Percentiles rank a stretch among this genome's conserved stretches.
Evolutionary conservation across 2,797 vertebrate species (phyloP).

Genomic region (Heliangelus exortis): DNA sequence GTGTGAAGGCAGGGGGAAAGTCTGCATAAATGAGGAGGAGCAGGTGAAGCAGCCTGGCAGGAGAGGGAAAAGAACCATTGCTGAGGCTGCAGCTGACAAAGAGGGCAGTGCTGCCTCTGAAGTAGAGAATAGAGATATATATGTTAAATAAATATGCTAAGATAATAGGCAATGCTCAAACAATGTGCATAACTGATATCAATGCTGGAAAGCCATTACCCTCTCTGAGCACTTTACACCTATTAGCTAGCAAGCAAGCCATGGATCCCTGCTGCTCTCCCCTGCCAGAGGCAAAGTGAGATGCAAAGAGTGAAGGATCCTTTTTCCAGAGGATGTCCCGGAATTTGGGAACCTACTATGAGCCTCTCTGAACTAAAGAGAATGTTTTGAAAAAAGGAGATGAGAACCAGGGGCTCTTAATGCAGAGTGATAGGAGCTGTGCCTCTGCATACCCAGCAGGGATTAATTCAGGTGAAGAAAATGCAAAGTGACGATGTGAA

Average conservation of each 20-base stretch:
- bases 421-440: not conserved
- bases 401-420: not conserved
- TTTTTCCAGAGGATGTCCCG: not conserved
- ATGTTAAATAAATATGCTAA: not conserved
- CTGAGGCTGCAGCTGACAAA: not conserved
- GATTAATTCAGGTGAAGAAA: not conserved
- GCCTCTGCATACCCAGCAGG: not conserved
- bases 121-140: not conserved
- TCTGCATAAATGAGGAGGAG: not conserved
- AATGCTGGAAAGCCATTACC: not conserved
- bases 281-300: not conserved
- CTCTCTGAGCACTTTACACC: rapidly evolving
- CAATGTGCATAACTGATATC: not conserved
- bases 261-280: not conserved
- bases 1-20: not conserved
- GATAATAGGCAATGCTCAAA: not conserved
- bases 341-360: not conserved
- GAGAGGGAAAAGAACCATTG: not conserved
- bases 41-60: not conserved
- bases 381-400: not conserved
- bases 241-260: not conserved
- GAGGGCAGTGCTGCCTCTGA: not conserved
- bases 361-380: not conserved
- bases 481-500: not conserved
- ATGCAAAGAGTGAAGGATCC: not conserved